Base-by-base conservation (phyloP, 2,797 vertebrate species). In the Sphenodon punctatus region DNA sequence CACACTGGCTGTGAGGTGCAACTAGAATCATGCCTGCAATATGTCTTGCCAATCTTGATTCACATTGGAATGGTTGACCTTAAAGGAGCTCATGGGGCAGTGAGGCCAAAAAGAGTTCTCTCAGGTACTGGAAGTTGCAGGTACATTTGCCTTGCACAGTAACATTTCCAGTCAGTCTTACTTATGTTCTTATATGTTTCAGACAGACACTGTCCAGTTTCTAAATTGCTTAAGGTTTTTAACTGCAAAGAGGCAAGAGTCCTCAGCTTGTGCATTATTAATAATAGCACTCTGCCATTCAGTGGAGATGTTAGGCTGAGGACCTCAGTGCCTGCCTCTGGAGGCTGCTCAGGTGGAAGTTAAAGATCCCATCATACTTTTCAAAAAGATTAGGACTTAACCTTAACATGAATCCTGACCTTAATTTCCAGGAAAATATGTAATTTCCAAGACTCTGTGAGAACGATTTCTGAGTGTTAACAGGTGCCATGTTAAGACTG, bases 221-320 rank as follows among this genome's bases (percentile, higher is more conserved):
- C 51, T 66, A 7, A 8, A 2, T 63, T 64, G 27, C 86, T 69
- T 77, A 79, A 60, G 87, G 67, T 75, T 67, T 75, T 86, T 74
- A 74, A 60, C 86, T 70, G 87, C 78, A 76, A 67, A 5, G n/a
- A 86, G 51, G 68, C 75, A 75, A 67, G n/a, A 79, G 34, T 78
- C 90, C 78, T 86, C 53, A n/a, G 75, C 71, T 86, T 87, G 74
- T 76, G 41, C 16, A 38, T 73, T 86, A 86, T 93, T 89, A 88
- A 82, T 86, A 78, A 85, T 75, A 63, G 68, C 84, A 80, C 73
- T 48, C 75, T 84, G 72, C 69, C 74, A 65, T 82, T 87, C 88
- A 87, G 75, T 80, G 55, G 74, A 85, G 87, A 86, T 76, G 41
- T 75, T 64, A 87, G 82, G 75, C 75, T 46, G 51, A 85, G 82